A percentile compares a stretch with the other conserved stretches of the same genome.
Evolutionary conservation across 2,888 invertebrate species (phyloP).

Genomic region (Eumacrocentrus americanus): DNA sequence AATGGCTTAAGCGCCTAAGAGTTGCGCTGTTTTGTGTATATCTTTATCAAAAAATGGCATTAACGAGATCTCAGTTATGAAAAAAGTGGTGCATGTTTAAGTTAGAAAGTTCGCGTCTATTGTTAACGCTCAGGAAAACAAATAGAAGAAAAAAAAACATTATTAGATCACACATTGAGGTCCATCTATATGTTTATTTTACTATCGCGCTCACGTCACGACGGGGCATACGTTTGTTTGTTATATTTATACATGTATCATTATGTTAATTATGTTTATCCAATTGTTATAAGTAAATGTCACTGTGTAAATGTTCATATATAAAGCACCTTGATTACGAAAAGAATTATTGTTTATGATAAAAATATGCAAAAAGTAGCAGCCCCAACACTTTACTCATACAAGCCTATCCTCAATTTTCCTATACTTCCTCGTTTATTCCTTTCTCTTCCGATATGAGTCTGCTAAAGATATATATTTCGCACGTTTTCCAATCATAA

Average conservation of each 20-base stretch:
- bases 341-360: slow-evolving; percentile 39
- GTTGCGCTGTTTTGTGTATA: slow-evolving; percentile 36
- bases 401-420: too few species aligned
- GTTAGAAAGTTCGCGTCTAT: slow-evolving; percentile 21
- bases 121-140: slow-evolving; percentile 12
- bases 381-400: too few species aligned
- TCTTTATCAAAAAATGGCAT: slow-evolving; percentile 48
- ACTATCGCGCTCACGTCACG: slow-evolving; percentile 40
- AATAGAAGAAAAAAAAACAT: slow-evolving; percentile 19
- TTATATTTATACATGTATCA: slow-evolving; percentile 44
- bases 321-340: slow-evolving; percentile 55
- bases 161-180: slow-evolving; percentile 41
- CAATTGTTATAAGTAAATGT: slow-evolving; percentile 41
- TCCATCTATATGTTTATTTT: slow-evolving; percentile 39
- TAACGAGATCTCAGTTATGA: slow-evolving; percentile 49
- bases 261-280: slow-evolving; percentile 35
- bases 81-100: slow-evolving; percentile 29
- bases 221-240: slow-evolving; percentile 33
- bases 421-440: too few species aligned
- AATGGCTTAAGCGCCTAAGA: slow-evolving; percentile 28
- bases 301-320: slow-evolving; percentile 40
- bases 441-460: too few species aligned
- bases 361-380: slow-evolving; percentile 47
- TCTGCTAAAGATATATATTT: too few species aligned
- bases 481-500: too few species aligned